Evolutionary conservation across 2,888 invertebrate species (phyloP), one percentile per base, ranked within the genome.

Genomic region (Leucophenga maculata): DNA sequence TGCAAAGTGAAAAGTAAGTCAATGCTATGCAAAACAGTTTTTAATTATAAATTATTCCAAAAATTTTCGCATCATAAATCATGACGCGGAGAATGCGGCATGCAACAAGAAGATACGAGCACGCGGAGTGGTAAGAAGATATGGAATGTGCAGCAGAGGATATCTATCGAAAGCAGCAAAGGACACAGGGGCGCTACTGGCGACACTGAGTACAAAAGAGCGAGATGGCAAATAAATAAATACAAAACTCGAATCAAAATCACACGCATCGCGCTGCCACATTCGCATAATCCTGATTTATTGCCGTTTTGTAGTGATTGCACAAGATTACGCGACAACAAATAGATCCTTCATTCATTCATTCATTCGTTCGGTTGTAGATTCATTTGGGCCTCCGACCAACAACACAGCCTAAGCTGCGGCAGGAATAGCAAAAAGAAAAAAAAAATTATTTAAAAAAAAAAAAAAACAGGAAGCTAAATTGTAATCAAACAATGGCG

Each of bases 231-330:
- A 64, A 20, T 31, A 16, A 55, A 22, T 4, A 31, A 44, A 48
- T 16, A 39, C 46, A 32, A 18, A 3, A 9, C 39, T 55, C 31
- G 14, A 22, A 65, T 55, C 69, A 46, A 57, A 68, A 77, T 82
- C 84, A 75, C 84, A 85, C 83, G 81, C 84, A 82, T 85, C 80
- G 59, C 31, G 26, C 59, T 59, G 78, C 80, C 81, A 84, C 85
- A 86, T 85, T 84, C 85, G 81, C 82, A 77, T 87, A 86, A 86
- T 86, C 86, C 87, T 86, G 86, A 86, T 86, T 86, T 86, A 86
- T 86, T 87, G 80, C 87, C 82, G 74, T 86, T 84, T 85, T 84
- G 85, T 85, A 84, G 79, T 83, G 86, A 86, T 86, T 87, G 84
- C 83, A 80, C 76, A 80, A 86, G 86, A 87, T 86, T 86, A 86